Evolutionary conservation across 2,888 invertebrate genomes (phyloP).

Genomic region (Apomyelois bistriatella): DNA sequence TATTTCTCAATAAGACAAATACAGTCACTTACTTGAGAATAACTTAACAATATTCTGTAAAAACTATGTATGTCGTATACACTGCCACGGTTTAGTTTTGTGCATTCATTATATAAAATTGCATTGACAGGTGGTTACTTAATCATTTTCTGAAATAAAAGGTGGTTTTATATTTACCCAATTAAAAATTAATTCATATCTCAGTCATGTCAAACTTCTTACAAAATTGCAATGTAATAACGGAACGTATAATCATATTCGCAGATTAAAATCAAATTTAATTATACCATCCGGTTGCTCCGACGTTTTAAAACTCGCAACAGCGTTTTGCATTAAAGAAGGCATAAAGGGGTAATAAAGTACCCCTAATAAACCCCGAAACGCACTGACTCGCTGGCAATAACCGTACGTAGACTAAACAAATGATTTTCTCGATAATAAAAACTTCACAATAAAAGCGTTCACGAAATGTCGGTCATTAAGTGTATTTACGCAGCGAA

Average conservation of each 20-base stretch:
- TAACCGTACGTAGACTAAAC: slow-evolving; percentile 77
- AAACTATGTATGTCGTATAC: no score
- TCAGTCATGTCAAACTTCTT: slow-evolving; percentile 41
- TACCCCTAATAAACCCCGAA: slow-evolving; percentile 74
- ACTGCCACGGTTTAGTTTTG: slow-evolving; percentile 24
- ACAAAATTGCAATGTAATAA: slow-evolving; percentile 45
- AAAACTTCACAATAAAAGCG: slow-evolving; percentile 78
- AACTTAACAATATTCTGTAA: no score
- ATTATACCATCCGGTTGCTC: slow-evolving; percentile 59
- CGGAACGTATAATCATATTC: slow-evolving; percentile 57
- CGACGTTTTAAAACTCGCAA: slow-evolving; percentile 44
- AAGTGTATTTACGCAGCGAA: slow-evolving; percentile 77
- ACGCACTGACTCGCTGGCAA: slow-evolving; percentile 64
- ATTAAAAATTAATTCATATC: neutral
- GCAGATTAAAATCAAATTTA: slow-evolving; percentile 68
- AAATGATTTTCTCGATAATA: slow-evolving; percentile 77
- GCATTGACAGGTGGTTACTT: neutral
- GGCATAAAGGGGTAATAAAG: slow-evolving; percentile 66
- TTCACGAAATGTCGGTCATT: slow-evolving; percentile 77
- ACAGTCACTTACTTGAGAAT: no score
- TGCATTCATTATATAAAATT: slow-evolving; percentile 8
- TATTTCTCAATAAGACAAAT: no score
- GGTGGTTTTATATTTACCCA: neutral
- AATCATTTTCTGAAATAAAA: neutral
- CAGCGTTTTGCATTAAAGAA: slow-evolving; percentile 57